Percentiles rank a stretch among this genome's conserved stretches.
phyloP scores from a whole-genome alignment of 2,113 vertebrate genomes.

The Campylomormyrus tamandua region DNA sequence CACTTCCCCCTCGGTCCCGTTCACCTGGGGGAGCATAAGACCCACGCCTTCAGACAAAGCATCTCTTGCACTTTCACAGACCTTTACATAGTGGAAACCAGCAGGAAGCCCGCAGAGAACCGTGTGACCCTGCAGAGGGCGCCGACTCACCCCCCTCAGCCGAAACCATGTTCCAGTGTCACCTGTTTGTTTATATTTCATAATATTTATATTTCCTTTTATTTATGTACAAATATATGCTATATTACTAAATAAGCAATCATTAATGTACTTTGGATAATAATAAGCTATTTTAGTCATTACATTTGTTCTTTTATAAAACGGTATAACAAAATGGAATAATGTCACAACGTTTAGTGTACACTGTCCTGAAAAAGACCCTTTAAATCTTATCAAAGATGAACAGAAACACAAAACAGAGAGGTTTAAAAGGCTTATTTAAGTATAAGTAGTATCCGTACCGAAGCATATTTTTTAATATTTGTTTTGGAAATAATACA shows the following conservation, averaged over 20 bases:
- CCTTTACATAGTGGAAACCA: not conserved
- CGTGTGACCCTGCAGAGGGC: not conserved
- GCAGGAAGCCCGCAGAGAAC: not conserved
- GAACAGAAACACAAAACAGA: not conserved
- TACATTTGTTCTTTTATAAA: not conserved
- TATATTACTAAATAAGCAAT: not conserved
- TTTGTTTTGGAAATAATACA: not conserved
- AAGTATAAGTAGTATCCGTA: not conserved
- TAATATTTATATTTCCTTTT: not conserved
- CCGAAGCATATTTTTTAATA: not conserved
- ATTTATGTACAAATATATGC: not conserved
- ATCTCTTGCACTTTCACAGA: not conserved
- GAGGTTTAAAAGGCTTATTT: not conserved
- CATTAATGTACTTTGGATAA: not conserved
- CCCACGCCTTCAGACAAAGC: not conserved
- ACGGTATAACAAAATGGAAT: not conserved
- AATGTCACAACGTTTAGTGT: not conserved
- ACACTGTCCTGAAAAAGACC: not conserved
- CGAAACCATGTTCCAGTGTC: not conserved
- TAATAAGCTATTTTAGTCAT: not conserved
- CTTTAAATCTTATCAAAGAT: not conserved
- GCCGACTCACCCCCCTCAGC: not conserved
- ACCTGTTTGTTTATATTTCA: not conserved
- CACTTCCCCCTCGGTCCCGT: conserved; percentile 79
- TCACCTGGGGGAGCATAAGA: conserved; percentile 63